A percentile compares a stretch with the other conserved stretches of the same genome.
These are phyloP conservation scores for Notechis scutatus DNA, from an alignment of 2,113 vertebrate species.

Conservation along the genomic window DNA sequence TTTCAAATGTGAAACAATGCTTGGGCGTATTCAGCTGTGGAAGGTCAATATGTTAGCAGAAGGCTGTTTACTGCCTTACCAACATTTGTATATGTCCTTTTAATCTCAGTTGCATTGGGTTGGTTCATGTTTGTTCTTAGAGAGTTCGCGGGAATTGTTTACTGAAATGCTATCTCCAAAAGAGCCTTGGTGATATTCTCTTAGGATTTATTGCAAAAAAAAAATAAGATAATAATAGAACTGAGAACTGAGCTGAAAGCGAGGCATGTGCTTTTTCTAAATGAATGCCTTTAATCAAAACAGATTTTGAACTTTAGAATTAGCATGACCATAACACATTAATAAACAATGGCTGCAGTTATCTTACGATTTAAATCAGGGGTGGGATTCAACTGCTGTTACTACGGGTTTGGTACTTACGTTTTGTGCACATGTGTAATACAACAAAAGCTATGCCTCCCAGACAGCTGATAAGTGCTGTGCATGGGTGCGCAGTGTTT, in stretches of 20 bases:
- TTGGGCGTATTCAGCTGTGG: background rate
- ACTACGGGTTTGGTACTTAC: too few relatives aligned
- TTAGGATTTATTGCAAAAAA: accelerated
- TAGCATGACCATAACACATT: slow-evolving; percentile 49
- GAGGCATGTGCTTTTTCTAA: background rate
- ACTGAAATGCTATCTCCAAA: background rate
- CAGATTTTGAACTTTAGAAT: slow-evolving; percentile 44
- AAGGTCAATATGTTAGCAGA: background rate
- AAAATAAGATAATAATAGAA: background rate
- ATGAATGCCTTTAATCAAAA: slow-evolving; percentile 26
- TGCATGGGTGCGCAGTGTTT: too few relatives aligned
- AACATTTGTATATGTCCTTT: background rate
- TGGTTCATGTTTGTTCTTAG: slow-evolving; percentile 13
- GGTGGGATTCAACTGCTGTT: too few relatives aligned
- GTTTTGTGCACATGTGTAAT: too few relatives aligned
- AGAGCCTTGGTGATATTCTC: background rate
- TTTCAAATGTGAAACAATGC: background rate
- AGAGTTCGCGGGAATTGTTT: background rate
- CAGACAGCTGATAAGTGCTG: too few relatives aligned
- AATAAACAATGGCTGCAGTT: slow-evolving; percentile 48
- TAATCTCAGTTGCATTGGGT: background rate
- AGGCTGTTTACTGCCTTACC: background rate
- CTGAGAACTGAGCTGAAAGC: background rate
- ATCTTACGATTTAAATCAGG: slow-evolving; percentile 41
- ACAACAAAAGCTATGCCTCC: too few relatives aligned